Base-by-base conservation (phyloP, 2,888 invertebrate genomes). In the Drosophila neotestacea region DNA sequence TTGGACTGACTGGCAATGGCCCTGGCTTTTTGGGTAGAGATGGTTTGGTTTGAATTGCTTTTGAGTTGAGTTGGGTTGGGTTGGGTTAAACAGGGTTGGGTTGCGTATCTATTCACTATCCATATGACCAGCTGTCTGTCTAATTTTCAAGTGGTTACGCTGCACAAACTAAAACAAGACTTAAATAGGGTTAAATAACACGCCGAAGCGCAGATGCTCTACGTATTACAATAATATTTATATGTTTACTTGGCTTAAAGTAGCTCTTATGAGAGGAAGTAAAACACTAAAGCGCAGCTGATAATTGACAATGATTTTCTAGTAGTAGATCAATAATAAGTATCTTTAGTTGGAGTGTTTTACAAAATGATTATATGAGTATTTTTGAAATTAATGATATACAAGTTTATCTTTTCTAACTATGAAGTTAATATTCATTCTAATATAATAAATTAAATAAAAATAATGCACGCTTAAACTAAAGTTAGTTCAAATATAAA, bases 61-160 rank as follows among this genome's bases (percentile, higher is more conserved):
- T 51, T 22, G 50, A 36, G 34, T 38, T 51, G 59, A 27, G 41
- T 51, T 51, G 36, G 50, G 46, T 39, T 61, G 67, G 52, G 36
- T 36, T 51, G 32, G 9, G 7, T 9, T 1, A 9, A 32, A 6
- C 7, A 6, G 36, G 50, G 50, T 39, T 61, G 67, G 52, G 41
- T 36, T 32, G 41, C 39, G 34, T 54, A 62, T 70, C 65, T 66
- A 68, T 63, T 55, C 64, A 64, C 61, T 66, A 56, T 36, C 54
- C 74, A 76, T 71, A 65, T 62, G 72, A 55, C 73, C 74, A 87
- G 65, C 56, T 79, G 62, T 67, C 67, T 68, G 67, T 72, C 74
- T 72, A 56, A 75, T 61, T 64, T 81, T 81, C 67, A 75, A 86
- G 73, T 80, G 70, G 65, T 70, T 80, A 68, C 70, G 65, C 64